Evolutionary conservation across 2,888 invertebrate species (phyloP).

Genomic region (Pseudoips prasinana): DNA sequence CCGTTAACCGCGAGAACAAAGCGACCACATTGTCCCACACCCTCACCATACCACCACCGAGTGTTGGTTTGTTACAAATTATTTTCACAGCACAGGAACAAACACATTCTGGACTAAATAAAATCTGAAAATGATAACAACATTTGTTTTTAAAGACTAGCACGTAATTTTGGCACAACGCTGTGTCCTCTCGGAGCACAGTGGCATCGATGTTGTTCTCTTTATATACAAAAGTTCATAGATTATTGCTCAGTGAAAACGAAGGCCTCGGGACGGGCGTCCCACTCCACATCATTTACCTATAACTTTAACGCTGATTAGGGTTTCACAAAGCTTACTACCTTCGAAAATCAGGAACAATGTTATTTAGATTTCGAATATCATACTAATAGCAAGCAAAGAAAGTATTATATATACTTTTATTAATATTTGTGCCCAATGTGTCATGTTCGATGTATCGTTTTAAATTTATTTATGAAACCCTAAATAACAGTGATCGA

Average conservation of each 20-base stretch:
- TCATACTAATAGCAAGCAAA: slow-evolving; percentile 59
- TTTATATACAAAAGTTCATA: slow-evolving; percentile 52
- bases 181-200: slow-evolving; percentile 64
- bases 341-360: slow-evolving; percentile 54
- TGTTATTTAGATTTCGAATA: slow-evolving; percentile 50
- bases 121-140: slow-evolving; percentile 82
- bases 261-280: slow-evolving; percentile 25
- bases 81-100: slow-evolving; percentile 79
- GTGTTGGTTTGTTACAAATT: slow-evolving; percentile 77
- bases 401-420: slow-evolving; percentile 63
- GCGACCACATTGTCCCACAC: slow-evolving; percentile 59
- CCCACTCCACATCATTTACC: slow-evolving; percentile 8
- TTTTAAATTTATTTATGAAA: slow-evolving; percentile 73
- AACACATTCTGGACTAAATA: slow-evolving; percentile 81
- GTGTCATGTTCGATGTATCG: slow-evolving; percentile 81
- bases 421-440: slow-evolving; percentile 78
- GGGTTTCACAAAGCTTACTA: slow-evolving; percentile 61
- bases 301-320: slow-evolving; percentile 35
- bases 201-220: slow-evolving; percentile 75
- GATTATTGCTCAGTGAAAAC: slow-evolving; percentile 60
- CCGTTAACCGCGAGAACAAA: slow-evolving; percentile 34
- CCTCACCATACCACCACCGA: slow-evolving; percentile 42
- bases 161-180: slow-evolving; percentile 81
- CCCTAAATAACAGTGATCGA: slow-evolving; percentile 66
- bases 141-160: slow-evolving; percentile 78